A percentile compares a stretch with the other conserved stretches of the same genome.
Evolutionary conservation across 2,113 vertebrate genomes (phyloP).

Genomic region (Callionymus lyra): DNA sequence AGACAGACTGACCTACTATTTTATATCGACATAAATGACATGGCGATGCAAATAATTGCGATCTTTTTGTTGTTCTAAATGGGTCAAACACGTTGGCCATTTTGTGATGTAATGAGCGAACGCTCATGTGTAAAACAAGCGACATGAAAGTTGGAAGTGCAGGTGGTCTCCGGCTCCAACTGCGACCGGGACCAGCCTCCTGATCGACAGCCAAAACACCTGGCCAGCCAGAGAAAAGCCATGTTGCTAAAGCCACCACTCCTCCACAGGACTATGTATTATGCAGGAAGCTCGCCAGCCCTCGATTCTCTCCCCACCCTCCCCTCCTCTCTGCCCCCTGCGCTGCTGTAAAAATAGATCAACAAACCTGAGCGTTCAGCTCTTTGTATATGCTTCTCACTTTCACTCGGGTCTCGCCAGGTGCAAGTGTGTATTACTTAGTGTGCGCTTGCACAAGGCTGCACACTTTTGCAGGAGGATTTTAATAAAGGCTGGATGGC

Average conservation of each 20-base stretch:
- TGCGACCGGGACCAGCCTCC: no score
- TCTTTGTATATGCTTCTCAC: constrained; percentile 44
- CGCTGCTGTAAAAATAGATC: constrained; percentile 69
- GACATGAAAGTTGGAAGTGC: no score
- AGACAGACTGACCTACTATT: no score
- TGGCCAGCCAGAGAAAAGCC: constrained; percentile 30
- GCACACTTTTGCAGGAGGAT: constrained; percentile 6
- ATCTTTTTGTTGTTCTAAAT: no score
- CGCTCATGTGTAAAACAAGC: no score
- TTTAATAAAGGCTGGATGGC: constrained; percentile 31
- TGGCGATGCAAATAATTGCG: no score
- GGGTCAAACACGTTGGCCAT: no score
- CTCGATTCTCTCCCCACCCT: no score
- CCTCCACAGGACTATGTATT: constrained; percentile 56
- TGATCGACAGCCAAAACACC: constrained; percentile 37
- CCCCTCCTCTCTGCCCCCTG: constrained; percentile 36
- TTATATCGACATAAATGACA: no score
- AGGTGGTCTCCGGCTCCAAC: no score
- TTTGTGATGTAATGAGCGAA: no score
- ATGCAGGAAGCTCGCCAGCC: constrained; percentile 55
- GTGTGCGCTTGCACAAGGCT: constrained; percentile 6
- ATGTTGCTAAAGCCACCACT: constrained; percentile 36
- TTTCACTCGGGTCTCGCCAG: constrained; percentile 49
- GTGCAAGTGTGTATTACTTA: constrained; percentile 34
- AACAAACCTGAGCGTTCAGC: constrained; percentile 49